Conservation (phyloP, 1,140 invertebrate species). For the Lordiphosa mommai region DNA sequence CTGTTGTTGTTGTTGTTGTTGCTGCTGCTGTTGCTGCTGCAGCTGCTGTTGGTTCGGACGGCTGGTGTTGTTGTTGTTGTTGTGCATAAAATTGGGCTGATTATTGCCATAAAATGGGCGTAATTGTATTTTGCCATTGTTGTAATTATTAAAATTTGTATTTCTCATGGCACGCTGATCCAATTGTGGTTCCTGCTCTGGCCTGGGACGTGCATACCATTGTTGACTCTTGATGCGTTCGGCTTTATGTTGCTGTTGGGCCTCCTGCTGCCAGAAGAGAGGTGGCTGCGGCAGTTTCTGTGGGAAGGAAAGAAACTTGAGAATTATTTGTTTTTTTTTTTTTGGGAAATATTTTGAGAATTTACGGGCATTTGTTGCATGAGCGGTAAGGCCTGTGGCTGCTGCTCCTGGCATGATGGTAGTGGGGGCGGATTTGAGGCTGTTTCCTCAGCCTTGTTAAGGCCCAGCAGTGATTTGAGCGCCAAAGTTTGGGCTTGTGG, state of each 20-base stretch:
- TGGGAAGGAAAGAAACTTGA: neutral
- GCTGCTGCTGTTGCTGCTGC: neutral
- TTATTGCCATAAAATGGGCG: neutral
- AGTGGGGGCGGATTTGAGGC: no score
- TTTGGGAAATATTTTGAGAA: neutral
- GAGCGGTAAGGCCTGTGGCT: neutral
- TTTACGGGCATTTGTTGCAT: slow-evolving; percentile 30
- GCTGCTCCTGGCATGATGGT: no score
- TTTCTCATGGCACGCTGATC: no score
- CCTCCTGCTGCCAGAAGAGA: slow-evolving; percentile 53
- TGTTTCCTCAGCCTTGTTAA: slow-evolving; percentile 13
- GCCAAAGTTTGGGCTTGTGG: slow-evolving; percentile 39
- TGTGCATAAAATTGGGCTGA: neutral
- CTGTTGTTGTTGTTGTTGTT: slow-evolving; percentile 3
- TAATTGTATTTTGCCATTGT: neutral
- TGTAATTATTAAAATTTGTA: no score
- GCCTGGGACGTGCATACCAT: neutral
- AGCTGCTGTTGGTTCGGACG: neutral
- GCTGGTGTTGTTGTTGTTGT: neutral
- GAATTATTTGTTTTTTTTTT: neutral
- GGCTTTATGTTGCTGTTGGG: slow-evolving; percentile 22
- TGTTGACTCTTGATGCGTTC: slow-evolving; percentile 12
- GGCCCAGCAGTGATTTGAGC: slow-evolving; percentile 37
- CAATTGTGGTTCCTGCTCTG: neutral
- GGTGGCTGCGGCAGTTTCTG: slow-evolving; percentile 57